Conservation (phyloP, 2,797 vertebrate species). For the Limnodromus scolopaceus region DNA sequence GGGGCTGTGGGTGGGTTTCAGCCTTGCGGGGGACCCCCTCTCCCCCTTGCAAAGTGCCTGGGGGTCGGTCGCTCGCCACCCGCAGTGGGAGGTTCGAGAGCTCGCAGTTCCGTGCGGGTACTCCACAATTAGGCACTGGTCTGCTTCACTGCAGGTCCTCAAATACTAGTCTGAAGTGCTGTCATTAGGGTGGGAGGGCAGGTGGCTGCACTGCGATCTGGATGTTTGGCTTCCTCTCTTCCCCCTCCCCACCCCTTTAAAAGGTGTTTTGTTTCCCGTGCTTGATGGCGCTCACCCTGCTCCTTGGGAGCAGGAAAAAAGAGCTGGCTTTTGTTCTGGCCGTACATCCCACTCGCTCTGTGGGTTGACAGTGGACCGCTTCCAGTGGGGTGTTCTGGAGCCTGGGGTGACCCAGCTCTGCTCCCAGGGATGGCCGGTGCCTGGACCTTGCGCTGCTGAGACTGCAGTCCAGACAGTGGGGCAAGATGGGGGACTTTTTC, state of each 20-base stretch:
- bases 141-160: neutral
- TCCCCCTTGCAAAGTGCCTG: rapidly evolving
- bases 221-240: slow-evolving; percentile 30
- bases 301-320: neutral
- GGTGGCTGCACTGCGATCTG: neutral
- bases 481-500: rapidly evolving
- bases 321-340: neutral
- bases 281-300: neutral
- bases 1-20: neutral
- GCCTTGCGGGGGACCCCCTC: neutral
- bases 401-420: neutral
- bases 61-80: rapidly evolving
- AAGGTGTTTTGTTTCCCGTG: slow-evolving; percentile 26
- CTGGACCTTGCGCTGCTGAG: rapidly evolving
- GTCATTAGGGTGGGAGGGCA: neutral
- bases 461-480: rapidly evolving
- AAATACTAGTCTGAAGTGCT: neutral
- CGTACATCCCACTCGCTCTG: neutral
- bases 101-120: neutral
- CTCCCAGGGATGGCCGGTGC: neutral
- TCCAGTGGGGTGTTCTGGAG: rapidly evolving
- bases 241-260: neutral
- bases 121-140: neutral
- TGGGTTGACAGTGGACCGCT: neutral
- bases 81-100: rapidly evolving